Evolutionary conservation across 2,888 invertebrate species (phyloP), one percentile per base, ranked within the genome.

Genomic region (Volucella zonaria): DNA sequence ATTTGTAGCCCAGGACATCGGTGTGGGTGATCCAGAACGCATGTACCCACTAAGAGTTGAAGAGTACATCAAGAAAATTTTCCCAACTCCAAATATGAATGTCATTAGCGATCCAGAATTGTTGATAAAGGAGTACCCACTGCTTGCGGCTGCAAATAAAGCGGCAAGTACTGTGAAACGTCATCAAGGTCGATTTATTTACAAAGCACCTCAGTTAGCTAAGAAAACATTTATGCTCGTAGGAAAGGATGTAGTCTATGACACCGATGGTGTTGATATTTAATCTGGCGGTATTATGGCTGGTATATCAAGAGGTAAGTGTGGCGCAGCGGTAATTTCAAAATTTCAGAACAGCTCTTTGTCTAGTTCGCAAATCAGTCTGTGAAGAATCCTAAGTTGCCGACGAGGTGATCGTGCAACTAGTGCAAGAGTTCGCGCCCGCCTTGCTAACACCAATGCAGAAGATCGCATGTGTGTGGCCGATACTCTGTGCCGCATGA

Each of bases 401-500:
- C 52, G 98, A 99, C 93, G 98, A 99, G 93, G 94, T 98, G 80
- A 94, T 98, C 87, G 95, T n/a, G n/a, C 95, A 8, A 94, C 96
- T 8, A 94, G 98, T 74, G 95, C 96, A 86, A 97, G 97, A 4
- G 94, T 94, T n/a, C 93, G 97, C 80, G 95, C 98, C 68, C 94
- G 98, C 77, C 94, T 99, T 61, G 96, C 96, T 73, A 98, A 99
- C 92, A 98, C 98, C 4, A 98, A 99, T 93, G 98, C 98, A 64
- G 98, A 99, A 92, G 98, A 98, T 1, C 94, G 98, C 76, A 95
- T 98, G 96, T 96, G 96, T 56, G 97, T 98, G 97, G 95, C 96
- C 47, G 98, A 98, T 93, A 95, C 96, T 38, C 93, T 98, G 42
- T 96, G 95, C 89, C 94, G 94, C 92, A 95, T 95, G 92, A 93